Evolutionary conservation across 2,113 vertebrate species (phyloP).

Genomic region (Thamnophis sirtalis): DNA sequence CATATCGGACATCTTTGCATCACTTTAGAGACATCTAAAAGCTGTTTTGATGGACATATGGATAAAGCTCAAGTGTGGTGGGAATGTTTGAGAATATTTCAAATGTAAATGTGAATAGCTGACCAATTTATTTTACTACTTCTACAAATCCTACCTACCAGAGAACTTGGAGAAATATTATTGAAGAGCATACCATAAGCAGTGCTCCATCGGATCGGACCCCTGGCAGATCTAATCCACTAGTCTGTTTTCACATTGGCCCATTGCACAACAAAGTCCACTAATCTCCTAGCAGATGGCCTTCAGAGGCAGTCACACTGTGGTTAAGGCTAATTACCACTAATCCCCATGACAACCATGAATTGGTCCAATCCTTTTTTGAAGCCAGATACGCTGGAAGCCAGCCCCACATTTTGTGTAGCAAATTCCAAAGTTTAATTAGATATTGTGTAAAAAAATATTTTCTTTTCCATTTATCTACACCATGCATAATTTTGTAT

Average conservation of each 20-base stretch:
- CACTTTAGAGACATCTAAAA: background rate
- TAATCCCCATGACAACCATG: background rate
- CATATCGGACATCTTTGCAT: background rate
- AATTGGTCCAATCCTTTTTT: background rate
- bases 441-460: background rate
- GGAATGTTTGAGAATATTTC: background rate
- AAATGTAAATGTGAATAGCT: background rate
- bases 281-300: background rate
- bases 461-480: background rate
- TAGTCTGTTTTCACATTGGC: background rate
- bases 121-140: background rate
- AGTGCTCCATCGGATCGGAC: background rate
- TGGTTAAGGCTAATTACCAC: background rate
- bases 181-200: background rate
- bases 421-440: background rate
- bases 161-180: background rate
- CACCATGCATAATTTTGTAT: background rate
- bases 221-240: background rate
- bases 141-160: background rate
- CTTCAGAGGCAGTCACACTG: background rate
- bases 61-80: background rate
- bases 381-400: background rate
- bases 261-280: background rate
- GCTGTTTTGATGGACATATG: background rate
- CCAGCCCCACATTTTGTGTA: background rate